These are phyloP conservation scores for Trachelus troglodyta DNA, from an alignment of 2,888 invertebrate species.

Conservation along the genomic window DNA sequence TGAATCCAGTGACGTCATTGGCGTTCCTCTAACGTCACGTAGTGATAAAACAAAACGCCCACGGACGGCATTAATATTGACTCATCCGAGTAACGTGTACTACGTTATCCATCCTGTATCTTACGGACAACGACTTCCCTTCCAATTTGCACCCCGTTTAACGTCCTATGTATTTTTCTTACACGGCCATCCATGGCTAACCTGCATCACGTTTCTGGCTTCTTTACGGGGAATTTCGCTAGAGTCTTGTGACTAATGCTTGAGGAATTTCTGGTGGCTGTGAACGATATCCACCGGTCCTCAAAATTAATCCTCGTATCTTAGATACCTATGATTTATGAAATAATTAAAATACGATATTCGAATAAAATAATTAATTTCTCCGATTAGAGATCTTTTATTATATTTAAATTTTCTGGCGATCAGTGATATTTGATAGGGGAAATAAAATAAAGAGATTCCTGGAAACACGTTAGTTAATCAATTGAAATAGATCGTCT, in stretches of 20 bases:
- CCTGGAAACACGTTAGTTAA: not conserved
- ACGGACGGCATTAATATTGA: slow-evolving; percentile 8
- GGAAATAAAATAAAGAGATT: not conserved
- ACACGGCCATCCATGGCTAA: not conserved
- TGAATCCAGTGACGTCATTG: slow-evolving; percentile 57
- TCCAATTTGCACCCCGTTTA: not conserved
- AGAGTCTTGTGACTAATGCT: not conserved
- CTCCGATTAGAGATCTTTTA: too few relatives aligned
- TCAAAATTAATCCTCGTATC: not conserved
- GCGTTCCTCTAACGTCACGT: slow-evolving; percentile 51
- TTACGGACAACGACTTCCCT: slow-evolving; percentile 2
- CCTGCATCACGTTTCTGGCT: not conserved
- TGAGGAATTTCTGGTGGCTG: not conserved
- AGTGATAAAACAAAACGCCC: slow-evolving; percentile 48
- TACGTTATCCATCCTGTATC: not conserved
- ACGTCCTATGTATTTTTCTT: not conserved
- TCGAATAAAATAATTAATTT: not conserved
- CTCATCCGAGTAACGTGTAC: not conserved
- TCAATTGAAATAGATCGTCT: not conserved
- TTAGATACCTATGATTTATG: not conserved
- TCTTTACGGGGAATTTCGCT: not conserved
- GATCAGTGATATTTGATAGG: not conserved
- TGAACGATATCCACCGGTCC: not conserved
- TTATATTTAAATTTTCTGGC: not conserved
- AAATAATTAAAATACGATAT: not conserved